These are phyloP conservation scores for Odobenus rosmarus DNA, from an alignment of 2,113 vertebrate genomes.

Conservation along the genomic window DNA sequence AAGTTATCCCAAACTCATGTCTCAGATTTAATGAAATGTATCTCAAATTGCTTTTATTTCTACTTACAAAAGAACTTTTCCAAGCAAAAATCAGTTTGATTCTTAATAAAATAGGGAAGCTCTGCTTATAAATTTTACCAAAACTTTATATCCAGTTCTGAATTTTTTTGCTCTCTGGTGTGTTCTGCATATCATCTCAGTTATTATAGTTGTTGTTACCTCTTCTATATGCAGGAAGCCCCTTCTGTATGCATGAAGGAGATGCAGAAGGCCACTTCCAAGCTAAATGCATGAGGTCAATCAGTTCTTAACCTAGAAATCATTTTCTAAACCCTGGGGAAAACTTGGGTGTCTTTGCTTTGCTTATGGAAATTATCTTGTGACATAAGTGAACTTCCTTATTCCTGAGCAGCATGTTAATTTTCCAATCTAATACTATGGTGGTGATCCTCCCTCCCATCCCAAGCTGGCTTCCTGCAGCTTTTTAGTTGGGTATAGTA, in stretches of 20 bases:
- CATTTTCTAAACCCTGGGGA: background rate
- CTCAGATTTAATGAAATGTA: background rate
- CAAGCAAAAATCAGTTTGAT: background rate
- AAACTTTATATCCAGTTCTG: background rate
- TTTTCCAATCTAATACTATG: background rate
- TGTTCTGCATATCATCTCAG: background rate
- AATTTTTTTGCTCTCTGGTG: background rate
- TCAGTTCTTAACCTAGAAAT: background rate
- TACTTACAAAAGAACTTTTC: background rate
- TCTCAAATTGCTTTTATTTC: constrained; percentile 15
- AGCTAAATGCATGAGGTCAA: background rate
- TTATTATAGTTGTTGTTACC: background rate
- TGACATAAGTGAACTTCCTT: background rate
- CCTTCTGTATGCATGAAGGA: background rate
- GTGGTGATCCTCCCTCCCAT: background rate
- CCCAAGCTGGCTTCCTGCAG: background rate
- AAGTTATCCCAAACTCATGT: background rate
- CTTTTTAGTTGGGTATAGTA: background rate
- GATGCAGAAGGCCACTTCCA: background rate
- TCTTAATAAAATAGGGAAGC: background rate
- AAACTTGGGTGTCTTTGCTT: background rate
- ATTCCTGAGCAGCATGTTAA: background rate
- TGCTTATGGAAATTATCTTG: background rate
- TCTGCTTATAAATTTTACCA: background rate
- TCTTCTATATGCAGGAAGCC: background rate